These are phyloP conservation scores for Amphilophus citrinellus DNA, from an alignment of 2,113 vertebrate genomes.

Conservation along the genomic window DNA sequence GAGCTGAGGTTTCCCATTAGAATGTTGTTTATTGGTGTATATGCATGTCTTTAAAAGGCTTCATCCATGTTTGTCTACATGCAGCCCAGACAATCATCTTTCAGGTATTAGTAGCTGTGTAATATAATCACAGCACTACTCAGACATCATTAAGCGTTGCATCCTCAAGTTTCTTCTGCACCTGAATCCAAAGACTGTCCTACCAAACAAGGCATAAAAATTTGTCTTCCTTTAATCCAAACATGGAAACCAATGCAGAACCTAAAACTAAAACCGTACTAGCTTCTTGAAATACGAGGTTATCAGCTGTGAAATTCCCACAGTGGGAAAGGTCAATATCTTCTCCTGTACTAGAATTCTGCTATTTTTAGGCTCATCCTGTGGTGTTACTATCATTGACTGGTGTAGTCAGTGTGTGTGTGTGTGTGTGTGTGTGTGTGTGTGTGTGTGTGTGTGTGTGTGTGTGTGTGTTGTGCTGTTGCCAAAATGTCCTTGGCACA, in stretches of 20 bases:
- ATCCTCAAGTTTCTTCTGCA: not conserved
- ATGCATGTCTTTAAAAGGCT: too few relatives aligned
- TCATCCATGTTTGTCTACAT: too few relatives aligned
- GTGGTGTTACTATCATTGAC: conserved; percentile 42
- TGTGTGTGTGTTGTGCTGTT: conserved; percentile 23
- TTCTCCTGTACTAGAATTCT: not conserved
- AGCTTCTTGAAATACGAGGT: not conserved
- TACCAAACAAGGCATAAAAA: not conserved
- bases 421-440: too few relatives aligned
- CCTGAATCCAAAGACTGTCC: not conserved
- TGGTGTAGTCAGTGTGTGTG: conserved; percentile 9
- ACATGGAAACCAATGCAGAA: not conserved
- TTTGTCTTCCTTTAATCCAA: not conserved
- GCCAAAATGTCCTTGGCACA: conserved; percentile 50
- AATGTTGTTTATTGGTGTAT: too few relatives aligned
- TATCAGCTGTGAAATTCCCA: not conserved
- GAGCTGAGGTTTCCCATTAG: too few relatives aligned
- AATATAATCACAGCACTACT: not conserved
- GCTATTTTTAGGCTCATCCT: conserved; percentile 6
- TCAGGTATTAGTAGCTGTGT: not conserved
- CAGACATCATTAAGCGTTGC: not conserved
- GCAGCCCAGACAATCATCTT: too few relatives aligned
- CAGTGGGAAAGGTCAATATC: not conserved
- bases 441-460: too few relatives aligned
- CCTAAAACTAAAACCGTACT: not conserved